Percentiles rank a stretch among this genome's conserved stretches.
Conservation (phyloP, 2,888 invertebrate species). For the Heliconius ismenius region DNA sequence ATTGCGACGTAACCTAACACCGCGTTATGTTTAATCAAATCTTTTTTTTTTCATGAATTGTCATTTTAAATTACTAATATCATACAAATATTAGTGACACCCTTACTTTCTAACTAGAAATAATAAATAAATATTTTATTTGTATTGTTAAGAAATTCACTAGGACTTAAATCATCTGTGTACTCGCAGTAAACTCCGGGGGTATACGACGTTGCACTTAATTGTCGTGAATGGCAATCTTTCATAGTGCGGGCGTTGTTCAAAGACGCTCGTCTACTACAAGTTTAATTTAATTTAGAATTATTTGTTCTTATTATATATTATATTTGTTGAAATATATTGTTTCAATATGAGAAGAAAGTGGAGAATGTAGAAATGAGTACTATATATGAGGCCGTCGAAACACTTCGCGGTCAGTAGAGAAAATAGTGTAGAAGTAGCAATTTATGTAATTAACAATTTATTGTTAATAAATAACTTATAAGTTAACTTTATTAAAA, state of each 20-base stretch:
- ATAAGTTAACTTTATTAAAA: no score
- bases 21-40: not conserved
- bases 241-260: constrained; percentile 23
- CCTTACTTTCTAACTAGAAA: not conserved
- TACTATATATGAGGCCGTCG: no score
- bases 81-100: not conserved
- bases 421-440: no score
- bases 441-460: no score
- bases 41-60: not conserved
- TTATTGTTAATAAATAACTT: no score
- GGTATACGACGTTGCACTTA: constrained; percentile 6
- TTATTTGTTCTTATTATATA: not conserved
- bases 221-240: constrained; percentile 26
- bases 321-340: not conserved
- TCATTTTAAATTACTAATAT: not conserved
- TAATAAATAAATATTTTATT: not conserved
- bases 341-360: no score
- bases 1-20: not conserved
- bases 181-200: not conserved
- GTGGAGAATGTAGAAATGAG: no score
- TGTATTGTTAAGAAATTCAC: not conserved
- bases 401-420: no score
- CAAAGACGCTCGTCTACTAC: not conserved
- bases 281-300: not conserved
- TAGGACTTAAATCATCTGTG: constrained; percentile 1